Conservation (phyloP, 2,797 vertebrate genomes). For the Hybognathus amarus region DNA sequence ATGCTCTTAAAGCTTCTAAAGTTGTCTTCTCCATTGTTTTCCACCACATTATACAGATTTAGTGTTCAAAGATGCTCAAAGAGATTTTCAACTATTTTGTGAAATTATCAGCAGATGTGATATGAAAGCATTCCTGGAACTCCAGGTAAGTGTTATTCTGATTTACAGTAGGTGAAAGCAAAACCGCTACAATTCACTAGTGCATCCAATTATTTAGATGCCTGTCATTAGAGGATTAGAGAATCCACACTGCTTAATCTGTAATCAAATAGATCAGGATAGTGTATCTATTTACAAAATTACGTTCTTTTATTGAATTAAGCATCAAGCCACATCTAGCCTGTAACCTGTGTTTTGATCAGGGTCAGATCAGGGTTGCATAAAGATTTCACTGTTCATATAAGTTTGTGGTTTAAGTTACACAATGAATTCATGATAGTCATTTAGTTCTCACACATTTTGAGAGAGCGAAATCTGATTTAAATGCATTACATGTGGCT, state of each 20-base stretch:
- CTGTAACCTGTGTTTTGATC: background rate
- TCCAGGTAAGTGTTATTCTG: conserved; percentile 38
- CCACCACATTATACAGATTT: conserved; percentile 9
- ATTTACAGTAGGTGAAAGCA: conserved; percentile 34
- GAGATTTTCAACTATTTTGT: conserved; percentile 25
- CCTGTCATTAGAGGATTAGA: conserved; percentile 27
- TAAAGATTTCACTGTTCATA: conserved; percentile 14
- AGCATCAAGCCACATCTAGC: background rate
- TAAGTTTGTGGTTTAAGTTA: conserved; percentile 10
- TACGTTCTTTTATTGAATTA: conserved; percentile 22
- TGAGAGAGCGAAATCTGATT: conserved; percentile 41
- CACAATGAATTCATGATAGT: conserved; percentile 10
- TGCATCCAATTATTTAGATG: conserved; percentile 7
- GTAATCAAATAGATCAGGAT: conserved; percentile 18
- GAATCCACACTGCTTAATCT: conserved; percentile 36
- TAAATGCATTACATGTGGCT: conserved; percentile 50
- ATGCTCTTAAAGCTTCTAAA: background rate
- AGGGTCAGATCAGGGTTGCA: background rate
- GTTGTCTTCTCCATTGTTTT: conserved; percentile 4
- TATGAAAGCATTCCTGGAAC: conserved; percentile 23
- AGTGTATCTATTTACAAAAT: conserved; percentile 31
- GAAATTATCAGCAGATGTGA: conserved; percentile 27
- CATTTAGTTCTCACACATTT: conserved; percentile 30
- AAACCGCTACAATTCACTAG: conserved; percentile 13
- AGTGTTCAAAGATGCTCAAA: conserved; percentile 14